These are phyloP conservation scores for Amazona guildingii DNA, from an alignment of 2,113 vertebrate genomes.

Conservation along the genomic window DNA sequence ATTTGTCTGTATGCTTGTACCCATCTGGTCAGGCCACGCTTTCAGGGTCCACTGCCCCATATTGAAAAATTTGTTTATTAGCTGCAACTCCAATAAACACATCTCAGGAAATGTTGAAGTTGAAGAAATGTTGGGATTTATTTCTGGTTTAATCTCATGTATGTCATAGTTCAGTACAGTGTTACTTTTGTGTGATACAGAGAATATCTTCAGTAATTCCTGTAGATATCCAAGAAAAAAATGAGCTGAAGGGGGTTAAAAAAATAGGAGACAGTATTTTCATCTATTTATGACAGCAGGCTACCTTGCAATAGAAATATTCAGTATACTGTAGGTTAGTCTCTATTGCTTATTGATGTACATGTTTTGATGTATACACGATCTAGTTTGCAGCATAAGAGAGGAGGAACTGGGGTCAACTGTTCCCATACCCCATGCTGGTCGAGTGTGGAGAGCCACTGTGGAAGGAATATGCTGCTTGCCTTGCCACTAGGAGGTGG, in stretches of 20 bases:
- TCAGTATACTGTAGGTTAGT: background rate
- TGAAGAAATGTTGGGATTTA: background rate
- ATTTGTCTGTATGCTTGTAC: constrained; percentile 59
- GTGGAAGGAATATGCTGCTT: background rate
- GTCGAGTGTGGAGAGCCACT: fast-evolving
- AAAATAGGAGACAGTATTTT: background rate
- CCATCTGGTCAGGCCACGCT: constrained; percentile 39
- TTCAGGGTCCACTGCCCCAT: constrained; percentile 20
- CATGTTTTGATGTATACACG: fast-evolving
- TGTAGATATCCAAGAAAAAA: background rate
- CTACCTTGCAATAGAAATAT: background rate
- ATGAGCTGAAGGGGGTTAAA: background rate
- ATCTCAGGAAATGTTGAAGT: background rate
- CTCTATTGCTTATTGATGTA: background rate
- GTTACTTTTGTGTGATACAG: background rate
- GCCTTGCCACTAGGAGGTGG: background rate
- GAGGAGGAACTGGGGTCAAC: background rate
- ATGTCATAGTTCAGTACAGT: background rate
- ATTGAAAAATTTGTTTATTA: constrained; percentile 51
- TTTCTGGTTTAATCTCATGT: background rate
- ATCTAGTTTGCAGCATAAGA: background rate
- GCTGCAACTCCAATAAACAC: constrained; percentile 34
- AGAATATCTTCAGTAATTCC: background rate
- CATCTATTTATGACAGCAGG: background rate
- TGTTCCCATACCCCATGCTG: background rate